Percentiles rank a stretch among this genome's conserved stretches.
Evolutionary conservation across 2,797 vertebrate genomes (phyloP).

Genomic region (Cryptoblepharus egeriae): DNA sequence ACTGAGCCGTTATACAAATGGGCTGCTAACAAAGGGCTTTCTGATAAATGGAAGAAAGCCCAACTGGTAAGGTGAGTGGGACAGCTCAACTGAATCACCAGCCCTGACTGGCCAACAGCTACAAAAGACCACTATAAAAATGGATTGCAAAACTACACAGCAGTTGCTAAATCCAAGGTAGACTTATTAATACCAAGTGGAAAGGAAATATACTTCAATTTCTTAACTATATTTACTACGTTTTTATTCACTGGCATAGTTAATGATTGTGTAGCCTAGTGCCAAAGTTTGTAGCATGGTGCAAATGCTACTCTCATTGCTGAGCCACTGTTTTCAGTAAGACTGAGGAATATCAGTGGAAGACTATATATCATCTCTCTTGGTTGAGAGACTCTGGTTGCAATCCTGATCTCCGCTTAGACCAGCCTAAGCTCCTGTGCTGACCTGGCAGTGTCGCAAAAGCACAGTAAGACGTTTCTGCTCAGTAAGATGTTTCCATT

Average conservation of each 20-base stretch:
- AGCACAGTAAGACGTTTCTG: no score
- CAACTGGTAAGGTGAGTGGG: neutral
- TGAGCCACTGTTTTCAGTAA: neutral
- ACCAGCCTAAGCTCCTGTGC: no score
- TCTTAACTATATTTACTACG: neutral
- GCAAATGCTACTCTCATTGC: no score
- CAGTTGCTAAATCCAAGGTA: neutral
- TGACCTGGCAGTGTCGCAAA: no score
- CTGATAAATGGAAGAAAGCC: neutral
- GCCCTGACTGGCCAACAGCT: neutral
- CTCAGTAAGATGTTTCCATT: no score
- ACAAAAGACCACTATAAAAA: neutral
- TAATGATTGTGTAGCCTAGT: no score
- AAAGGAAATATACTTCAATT: neutral
- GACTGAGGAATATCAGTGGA: neutral
- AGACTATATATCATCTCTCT: neutral
- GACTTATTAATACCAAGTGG: neutral
- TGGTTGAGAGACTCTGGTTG: neutral
- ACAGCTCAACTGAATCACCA: neutral
- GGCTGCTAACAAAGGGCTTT: neutral
- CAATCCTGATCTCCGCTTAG: no score
- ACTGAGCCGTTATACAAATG: neutral
- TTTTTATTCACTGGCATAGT: no score
- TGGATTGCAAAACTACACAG: neutral
- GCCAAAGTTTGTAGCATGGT: no score